Percentiles rank a stretch among this genome's conserved stretches.
phyloP scores from a whole-genome alignment of 2,888 invertebrate species.

The Seira sanloemensis region DNA sequence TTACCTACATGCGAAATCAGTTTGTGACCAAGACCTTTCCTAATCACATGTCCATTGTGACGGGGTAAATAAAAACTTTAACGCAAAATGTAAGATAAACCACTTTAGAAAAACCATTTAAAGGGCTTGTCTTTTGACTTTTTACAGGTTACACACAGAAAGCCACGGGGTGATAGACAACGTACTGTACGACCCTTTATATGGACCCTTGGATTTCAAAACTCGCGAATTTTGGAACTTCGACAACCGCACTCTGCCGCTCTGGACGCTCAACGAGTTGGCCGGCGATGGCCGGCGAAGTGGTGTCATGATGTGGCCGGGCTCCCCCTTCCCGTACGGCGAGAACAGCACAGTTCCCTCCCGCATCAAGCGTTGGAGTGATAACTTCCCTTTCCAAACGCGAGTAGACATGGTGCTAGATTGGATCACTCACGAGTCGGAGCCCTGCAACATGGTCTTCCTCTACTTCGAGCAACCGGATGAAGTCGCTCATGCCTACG shows the following conservation, averaged over 20 bases:
- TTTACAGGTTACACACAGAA: slow-evolving; percentile 79
- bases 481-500: slow-evolving; percentile 79
- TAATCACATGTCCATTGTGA: slow-evolving; percentile 82
- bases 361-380: slow-evolving; percentile 74
- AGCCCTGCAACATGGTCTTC: slow-evolving; percentile 83
- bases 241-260: slow-evolving; percentile 60
- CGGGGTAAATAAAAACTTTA: slow-evolving; percentile 77
- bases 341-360: slow-evolving; percentile 77
- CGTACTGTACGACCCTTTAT: slow-evolving; percentile 78
- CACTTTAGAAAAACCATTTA: neutral
- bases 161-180: slow-evolving; percentile 84
- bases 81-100: too few relatives aligned
- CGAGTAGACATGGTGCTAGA: slow-evolving; percentile 80
- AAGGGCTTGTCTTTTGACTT: slow-evolving; percentile 3
- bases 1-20: slow-evolving; percentile 80
- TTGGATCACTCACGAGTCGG: slow-evolving; percentile 79
- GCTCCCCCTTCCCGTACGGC: slow-evolving; percentile 78
- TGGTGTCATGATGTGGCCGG: slow-evolving; percentile 85
- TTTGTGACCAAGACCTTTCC: slow-evolving; percentile 86
- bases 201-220: slow-evolving; percentile 56
- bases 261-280: slow-evolving; percentile 77
- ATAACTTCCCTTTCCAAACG: slow-evolving; percentile 74
- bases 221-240: slow-evolving; percentile 67
- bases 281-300: slow-evolving; percentile 78
- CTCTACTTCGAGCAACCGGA: slow-evolving; percentile 85